A percentile compares a stretch with the other conserved stretches of the same genome.
phyloP scores from a whole-genome alignment of 2,797 vertebrate species.

The Pyrocephalus nanus region DNA sequence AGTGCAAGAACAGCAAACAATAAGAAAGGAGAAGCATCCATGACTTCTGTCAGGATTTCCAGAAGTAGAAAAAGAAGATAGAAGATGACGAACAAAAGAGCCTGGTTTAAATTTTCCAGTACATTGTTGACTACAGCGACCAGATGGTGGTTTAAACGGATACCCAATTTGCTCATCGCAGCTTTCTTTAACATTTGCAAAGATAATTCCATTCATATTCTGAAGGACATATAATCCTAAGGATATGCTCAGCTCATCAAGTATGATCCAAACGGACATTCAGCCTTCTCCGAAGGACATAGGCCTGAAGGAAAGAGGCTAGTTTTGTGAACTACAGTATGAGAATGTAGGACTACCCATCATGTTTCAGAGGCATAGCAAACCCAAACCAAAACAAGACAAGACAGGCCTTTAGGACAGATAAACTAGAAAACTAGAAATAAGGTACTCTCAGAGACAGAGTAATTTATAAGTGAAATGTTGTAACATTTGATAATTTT shows the following conservation, averaged over 20 bases:
- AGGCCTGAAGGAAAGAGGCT: background rate
- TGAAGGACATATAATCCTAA: background rate
- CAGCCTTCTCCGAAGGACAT: background rate
- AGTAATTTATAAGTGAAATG: background rate
- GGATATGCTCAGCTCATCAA: background rate
- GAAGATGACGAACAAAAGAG: background rate
- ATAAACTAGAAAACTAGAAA: background rate
- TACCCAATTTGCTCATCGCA: background rate
- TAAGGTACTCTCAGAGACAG: background rate
- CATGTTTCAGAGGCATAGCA: background rate
- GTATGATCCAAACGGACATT: background rate
- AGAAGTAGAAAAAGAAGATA: background rate
- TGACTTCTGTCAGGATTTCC: background rate
- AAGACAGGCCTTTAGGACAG: background rate
- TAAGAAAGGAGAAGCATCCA: background rate
- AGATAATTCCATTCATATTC: background rate
- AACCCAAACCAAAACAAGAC: background rate
- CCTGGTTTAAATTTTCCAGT: background rate
- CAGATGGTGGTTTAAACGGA: background rate
- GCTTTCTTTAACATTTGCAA: background rate
- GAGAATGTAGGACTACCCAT: background rate
- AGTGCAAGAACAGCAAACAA: background rate
- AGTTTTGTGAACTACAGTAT: background rate
- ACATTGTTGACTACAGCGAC: background rate
- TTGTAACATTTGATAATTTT: background rate